A percentile compares a stretch with the other conserved stretches of the same genome.
phyloP scores from a whole-genome alignment of 2,888 invertebrate genomes.

The Nemotelus nigrinus region DNA sequence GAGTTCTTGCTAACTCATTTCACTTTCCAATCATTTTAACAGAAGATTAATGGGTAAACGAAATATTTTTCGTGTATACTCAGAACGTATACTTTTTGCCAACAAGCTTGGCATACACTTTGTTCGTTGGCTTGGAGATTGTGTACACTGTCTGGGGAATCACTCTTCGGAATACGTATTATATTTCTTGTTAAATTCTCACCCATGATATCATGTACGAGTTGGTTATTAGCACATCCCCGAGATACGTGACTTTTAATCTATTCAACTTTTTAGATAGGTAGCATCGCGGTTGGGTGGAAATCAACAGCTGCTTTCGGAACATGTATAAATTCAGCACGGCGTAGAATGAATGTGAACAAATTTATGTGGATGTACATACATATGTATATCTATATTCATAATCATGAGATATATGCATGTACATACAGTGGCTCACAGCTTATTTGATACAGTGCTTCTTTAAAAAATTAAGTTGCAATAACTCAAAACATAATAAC shows the following conservation, averaged over 20 bases:
- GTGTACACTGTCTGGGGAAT: constrained; percentile 27
- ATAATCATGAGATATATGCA: too few relatives aligned
- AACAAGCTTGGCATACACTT: constrained; percentile 3
- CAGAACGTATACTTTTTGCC: constrained; percentile 19
- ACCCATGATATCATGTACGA: constrained; percentile 13
- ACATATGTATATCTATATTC: too few relatives aligned
- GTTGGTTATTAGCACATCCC: constrained; percentile 31
- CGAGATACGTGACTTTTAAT: constrained; percentile 34
- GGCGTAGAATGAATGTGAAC: too few relatives aligned
- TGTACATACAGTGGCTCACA: too few relatives aligned
- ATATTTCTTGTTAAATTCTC: constrained; percentile 15
- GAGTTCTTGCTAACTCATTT: constrained; percentile 43
- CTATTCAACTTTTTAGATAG: constrained; percentile 32
- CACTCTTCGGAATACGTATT: not conserved
- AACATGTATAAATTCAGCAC: too few relatives aligned
- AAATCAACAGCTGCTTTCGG: not conserved
- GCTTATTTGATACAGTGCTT: too few relatives aligned
- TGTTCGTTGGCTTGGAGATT: not conserved
- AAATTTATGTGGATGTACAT: too few relatives aligned
- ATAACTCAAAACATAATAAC: too few relatives aligned
- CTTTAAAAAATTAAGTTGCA: too few relatives aligned
- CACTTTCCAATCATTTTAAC: constrained; percentile 42
- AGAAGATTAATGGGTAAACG: constrained; percentile 42
- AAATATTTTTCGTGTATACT: constrained; percentile 38
- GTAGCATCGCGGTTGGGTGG: not conserved